A percentile compares a stretch with the other conserved stretches of the same genome.
phyloP scores from a whole-genome alignment of 2,797 vertebrate genomes.

The Sarcophilus harrisii region DNA sequence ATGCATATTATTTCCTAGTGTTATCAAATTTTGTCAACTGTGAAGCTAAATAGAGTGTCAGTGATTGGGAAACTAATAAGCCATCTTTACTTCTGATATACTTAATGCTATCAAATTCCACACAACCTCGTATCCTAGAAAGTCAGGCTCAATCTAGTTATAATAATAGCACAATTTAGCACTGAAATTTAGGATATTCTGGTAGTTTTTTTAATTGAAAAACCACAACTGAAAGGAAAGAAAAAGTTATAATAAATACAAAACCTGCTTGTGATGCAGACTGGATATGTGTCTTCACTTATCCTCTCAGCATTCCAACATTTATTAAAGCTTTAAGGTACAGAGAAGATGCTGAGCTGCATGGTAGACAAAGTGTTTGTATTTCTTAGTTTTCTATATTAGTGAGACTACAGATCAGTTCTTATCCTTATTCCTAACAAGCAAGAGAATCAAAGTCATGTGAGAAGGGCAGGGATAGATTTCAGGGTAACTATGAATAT shows the following conservation, averaged over 20 bases:
- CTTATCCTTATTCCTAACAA: neutral
- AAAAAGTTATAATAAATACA: neutral
- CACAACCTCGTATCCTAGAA: slow-evolving; percentile 29
- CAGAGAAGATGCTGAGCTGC: neutral
- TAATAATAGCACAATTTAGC: neutral
- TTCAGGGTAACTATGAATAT: neutral
- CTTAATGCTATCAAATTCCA: slow-evolving; percentile 44
- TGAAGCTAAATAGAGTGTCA: slow-evolving; percentile 21
- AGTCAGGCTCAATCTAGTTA: neutral
- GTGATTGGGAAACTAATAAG: slow-evolving; percentile 34
- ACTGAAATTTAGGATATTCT: neutral
- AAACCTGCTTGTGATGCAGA: neutral
- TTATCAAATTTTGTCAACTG: slow-evolving; percentile 2
- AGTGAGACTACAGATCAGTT: neutral
- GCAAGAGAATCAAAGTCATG: neutral
- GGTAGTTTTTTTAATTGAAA: neutral
- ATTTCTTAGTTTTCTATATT: neutral
- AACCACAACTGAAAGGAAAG: neutral
- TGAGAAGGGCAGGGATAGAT: neutral
- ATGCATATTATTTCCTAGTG: slow-evolving; percentile 42
- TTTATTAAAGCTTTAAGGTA: neutral
- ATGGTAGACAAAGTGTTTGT: neutral
- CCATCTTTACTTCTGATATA: slow-evolving; percentile 29
- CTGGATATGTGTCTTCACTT: neutral
- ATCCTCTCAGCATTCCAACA: neutral